phyloP scores from a whole-genome alignment of 2,113 vertebrate genomes.

The Daboia siamensis region DNA sequence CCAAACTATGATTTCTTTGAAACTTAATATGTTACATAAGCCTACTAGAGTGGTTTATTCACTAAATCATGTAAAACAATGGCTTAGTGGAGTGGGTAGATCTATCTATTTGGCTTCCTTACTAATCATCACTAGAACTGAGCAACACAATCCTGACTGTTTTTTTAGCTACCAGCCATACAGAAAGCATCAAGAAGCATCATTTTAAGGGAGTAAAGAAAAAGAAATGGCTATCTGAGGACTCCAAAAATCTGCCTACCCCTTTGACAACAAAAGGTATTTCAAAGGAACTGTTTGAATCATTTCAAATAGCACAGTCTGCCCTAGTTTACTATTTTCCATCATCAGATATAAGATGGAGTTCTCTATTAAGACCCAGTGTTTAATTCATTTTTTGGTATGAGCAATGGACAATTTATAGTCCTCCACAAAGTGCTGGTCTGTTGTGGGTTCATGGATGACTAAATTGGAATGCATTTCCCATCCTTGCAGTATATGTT shows the following conservation, averaged over 20 bases:
- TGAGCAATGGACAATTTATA: not conserved
- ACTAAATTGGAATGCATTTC: not conserved
- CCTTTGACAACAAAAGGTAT: conserved; percentile 55
- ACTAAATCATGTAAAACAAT: not conserved
- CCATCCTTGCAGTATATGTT: not conserved
- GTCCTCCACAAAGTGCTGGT: not conserved
- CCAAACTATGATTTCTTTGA: not conserved
- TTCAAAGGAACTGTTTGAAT: conserved; percentile 5
- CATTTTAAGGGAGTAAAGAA: conserved; percentile 66
- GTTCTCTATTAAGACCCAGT: not conserved
- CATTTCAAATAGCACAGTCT: not conserved
- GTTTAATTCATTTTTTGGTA: not conserved
- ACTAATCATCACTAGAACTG: not conserved
- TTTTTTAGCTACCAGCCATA: conserved; percentile 48
- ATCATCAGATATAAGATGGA: not conserved
- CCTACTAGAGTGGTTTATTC: not conserved
- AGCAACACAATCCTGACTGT: conserved; percentile 11
- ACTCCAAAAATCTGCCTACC: conserved; percentile 52
- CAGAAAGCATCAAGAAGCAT: conserved; percentile 61
- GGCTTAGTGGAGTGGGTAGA: not conserved
- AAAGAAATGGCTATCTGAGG: conserved; percentile 65
- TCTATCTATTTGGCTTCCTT: not conserved
- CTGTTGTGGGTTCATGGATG: not conserved
- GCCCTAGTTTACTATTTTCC: not conserved
- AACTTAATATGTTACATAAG: not conserved